Percentiles rank a stretch among this genome's conserved stretches.
Evolutionary conservation across 2,113 vertebrate genomes (phyloP).

Genomic region (Hyperopisus bebe): DNA sequence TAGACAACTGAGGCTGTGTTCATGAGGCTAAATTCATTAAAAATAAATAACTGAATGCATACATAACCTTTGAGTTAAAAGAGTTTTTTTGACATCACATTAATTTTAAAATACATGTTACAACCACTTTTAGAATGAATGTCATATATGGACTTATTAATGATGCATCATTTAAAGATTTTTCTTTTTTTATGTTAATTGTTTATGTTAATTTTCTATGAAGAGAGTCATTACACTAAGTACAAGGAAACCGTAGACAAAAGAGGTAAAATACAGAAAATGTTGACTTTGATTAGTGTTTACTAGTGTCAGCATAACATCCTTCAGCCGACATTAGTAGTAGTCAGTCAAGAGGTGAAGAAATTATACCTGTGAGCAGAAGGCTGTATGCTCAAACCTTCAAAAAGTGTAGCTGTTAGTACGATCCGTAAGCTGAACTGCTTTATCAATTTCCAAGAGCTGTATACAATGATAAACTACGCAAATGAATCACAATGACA

Average conservation of each 20-base stretch:
- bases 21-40: background rate
- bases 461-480: background rate
- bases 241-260: background rate
- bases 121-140: background rate
- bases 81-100: background rate
- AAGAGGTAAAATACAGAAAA: background rate
- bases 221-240: background rate
- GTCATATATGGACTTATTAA: background rate
- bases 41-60: background rate
- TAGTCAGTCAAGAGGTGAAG: background rate
- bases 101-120: background rate
- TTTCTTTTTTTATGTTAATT: no score
- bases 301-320: background rate
- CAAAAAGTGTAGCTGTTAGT: background rate
- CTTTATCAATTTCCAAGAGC: background rate
- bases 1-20: background rate
- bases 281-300: background rate
- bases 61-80: background rate
- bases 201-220: background rate
- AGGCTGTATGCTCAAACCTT: background rate
- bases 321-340: background rate
- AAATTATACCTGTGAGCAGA: background rate
- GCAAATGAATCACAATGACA: slow-evolving; percentile 10
- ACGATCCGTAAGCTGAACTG: background rate
- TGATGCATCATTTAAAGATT: background rate